Evolutionary conservation across 1,140 invertebrate species (phyloP).

Genomic region (Rhynchophorus ferrugineus): DNA sequence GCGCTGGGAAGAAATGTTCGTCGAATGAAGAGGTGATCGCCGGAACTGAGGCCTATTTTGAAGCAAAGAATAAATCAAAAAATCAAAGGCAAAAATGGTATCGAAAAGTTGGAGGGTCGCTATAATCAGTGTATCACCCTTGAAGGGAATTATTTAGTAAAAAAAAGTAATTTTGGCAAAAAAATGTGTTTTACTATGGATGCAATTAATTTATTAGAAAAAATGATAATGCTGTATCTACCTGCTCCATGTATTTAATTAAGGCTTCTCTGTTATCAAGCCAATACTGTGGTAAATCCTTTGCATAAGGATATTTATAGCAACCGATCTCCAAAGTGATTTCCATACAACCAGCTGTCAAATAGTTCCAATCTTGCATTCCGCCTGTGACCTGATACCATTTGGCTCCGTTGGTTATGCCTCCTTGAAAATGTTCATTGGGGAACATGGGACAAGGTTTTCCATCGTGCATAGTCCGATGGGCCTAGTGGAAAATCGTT

Average conservation of each 20-base stretch:
- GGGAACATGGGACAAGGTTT: conserved; percentile 58
- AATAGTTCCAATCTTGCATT: conserved; percentile 99
- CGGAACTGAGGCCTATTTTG: too few relatives aligned
- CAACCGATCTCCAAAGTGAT: conserved; percentile 93
- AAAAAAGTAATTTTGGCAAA: too few relatives aligned
- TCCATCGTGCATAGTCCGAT: conserved; percentile 75
- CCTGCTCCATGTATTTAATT: conserved; percentile 80
- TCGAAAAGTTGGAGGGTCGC: too few relatives aligned
- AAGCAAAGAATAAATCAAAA: too few relatives aligned
- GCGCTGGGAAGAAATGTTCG: too few relatives aligned
- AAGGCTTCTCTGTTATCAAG: conserved; percentile 79
- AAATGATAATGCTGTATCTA: too few relatives aligned
- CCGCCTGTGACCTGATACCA: conserved; percentile 88
- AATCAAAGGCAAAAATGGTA: too few relatives aligned
- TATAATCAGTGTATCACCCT: too few relatives aligned
- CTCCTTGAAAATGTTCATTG: conserved; percentile 65
- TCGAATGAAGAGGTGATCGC: too few relatives aligned
- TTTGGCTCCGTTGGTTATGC: conserved; percentile 86
- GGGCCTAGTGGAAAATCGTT: conserved; percentile 48
- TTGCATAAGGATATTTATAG: conserved; percentile 75
- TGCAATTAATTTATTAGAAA: too few relatives aligned
- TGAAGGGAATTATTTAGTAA: too few relatives aligned
- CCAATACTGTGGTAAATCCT: conserved; percentile 77
- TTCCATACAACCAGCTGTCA: conserved; percentile 88
- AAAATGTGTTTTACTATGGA: too few relatives aligned